phyloP scores from a whole-genome alignment of 2,113 vertebrate genomes.

The Larimichthys crocea region DNA sequence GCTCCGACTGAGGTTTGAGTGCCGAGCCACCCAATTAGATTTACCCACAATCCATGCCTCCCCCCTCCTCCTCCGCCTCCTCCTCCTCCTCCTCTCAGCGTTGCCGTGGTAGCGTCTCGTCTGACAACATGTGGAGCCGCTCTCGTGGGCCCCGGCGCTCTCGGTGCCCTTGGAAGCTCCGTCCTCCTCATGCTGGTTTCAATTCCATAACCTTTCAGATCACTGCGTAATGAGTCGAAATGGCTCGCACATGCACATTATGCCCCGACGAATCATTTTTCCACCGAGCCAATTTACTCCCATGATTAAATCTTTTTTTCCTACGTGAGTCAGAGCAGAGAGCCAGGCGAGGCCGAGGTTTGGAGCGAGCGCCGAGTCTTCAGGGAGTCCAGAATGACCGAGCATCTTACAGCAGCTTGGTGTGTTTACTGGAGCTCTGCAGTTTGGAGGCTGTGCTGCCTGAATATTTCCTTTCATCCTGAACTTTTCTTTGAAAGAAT shows the following conservation, averaged over 20 bases:
- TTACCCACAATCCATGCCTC: constrained; percentile 42
- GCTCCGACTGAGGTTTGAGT: constrained; percentile 63
- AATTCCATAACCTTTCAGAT: constrained; percentile 83
- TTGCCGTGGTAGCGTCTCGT: constrained; percentile 52
- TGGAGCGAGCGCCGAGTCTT: constrained; percentile 45
- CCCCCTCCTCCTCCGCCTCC: neutral
- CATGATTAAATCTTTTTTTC: constrained; percentile 76
- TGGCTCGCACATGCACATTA: constrained; percentile 82
- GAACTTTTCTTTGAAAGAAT: neutral
- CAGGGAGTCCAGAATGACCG: constrained; percentile 26
- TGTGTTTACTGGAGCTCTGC: neutral
- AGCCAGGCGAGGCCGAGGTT: constrained; percentile 29
- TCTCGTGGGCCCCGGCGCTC: constrained; percentile 49
- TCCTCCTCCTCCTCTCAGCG: neutral
- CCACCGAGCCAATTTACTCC: constrained; percentile 74
- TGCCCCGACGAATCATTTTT: constrained; percentile 75
- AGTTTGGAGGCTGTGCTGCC: neutral
- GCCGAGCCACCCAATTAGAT: constrained; percentile 72
- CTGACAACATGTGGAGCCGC: constrained; percentile 74
- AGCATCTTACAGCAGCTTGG: constrained; percentile 10
- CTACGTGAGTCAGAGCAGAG: constrained; percentile 72
- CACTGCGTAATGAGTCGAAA: constrained; percentile 81
- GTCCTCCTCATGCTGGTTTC: constrained; percentile 76
- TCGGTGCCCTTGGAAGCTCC: constrained; percentile 68
- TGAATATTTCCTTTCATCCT: neutral